Percentiles rank a stretch among this genome's conserved stretches.
Evolutionary conservation across 2,888 invertebrate species (phyloP).

Genomic region (Charanyca ferruginea): DNA sequence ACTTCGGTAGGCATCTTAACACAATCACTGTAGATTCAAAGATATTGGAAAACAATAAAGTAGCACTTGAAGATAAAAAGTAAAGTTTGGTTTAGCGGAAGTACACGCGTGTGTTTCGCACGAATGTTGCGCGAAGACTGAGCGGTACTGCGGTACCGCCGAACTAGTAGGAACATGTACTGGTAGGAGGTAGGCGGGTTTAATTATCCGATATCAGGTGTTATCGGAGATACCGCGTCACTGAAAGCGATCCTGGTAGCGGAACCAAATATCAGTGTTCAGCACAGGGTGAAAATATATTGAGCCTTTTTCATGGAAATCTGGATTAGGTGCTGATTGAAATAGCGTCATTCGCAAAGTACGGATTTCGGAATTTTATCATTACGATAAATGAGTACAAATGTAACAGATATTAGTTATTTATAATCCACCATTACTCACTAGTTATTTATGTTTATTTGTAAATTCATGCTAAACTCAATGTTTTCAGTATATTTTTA

Average conservation of each 20-base stretch:
- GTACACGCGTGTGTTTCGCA: constrained; percentile 37
- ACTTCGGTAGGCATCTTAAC: constrained; percentile 79
- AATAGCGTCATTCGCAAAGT: constrained; percentile 17
- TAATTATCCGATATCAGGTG: constrained; percentile 62
- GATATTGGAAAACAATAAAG: constrained; percentile 44
- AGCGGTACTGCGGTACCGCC: constrained; percentile 5
- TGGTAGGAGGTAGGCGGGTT: constrained; percentile 49
- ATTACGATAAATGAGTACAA: constrained; percentile 23
- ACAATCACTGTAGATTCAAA: constrained; percentile 56
- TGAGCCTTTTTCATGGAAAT: constrained; percentile 45
- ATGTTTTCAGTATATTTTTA: constrained; percentile 35
- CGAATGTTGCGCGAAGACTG: constrained; percentile 57
- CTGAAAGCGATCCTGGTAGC: constrained; percentile 37
- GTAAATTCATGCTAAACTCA: constrained; percentile 8
- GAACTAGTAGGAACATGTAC: constrained; percentile 22
- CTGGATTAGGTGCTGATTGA: constrained; percentile 50
- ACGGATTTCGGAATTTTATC: constrained; percentile 37
- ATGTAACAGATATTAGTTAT: constrained; percentile 31
- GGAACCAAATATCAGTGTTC: constrained; percentile 37
- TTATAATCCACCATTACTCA: constrained; percentile 47
- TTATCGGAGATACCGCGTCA: constrained; percentile 61
- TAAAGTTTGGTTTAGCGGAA: constrained; percentile 24
- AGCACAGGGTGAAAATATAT: constrained; percentile 26
- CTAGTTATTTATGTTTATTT: constrained; percentile 30
- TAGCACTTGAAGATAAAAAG: constrained; percentile 44